Evolutionary conservation across 2,797 vertebrate species (phyloP), one percentile per base, ranked within the genome.

Genomic region (Coccyzus lansbergi): DNA sequence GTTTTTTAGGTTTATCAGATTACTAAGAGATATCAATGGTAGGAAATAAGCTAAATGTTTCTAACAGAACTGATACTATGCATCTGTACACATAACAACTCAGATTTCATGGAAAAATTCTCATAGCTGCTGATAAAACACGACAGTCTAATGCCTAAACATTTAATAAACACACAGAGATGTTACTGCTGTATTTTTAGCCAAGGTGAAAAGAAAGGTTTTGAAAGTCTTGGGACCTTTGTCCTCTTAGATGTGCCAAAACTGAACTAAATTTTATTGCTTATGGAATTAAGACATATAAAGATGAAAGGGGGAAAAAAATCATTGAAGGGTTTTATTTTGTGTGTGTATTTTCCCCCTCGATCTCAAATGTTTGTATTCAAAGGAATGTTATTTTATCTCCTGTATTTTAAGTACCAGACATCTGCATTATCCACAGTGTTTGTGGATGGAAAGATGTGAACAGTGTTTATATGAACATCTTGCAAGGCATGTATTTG

Each of bases 201-300:
- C 46, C 71, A 85, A 65, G 9, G 38, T 63, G 3, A 5, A 72
- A 93, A 76, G 62, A 87, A 92, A 76, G 58, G 81, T 78, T 94
- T 81, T 86, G 38, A 88, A 83, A 89, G 44, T 60, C 67, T 91
- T 40, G 31, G 58, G 51, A 94, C 69, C 79, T 95, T 91, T 92
- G 84, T 83, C 92, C 79, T 95, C 84, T 92, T 91, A 89, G 76
- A 87, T 90, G 69, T 86, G 59, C 42, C 93, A 93, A 91, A 76
- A 78, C 40, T 81, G 79, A 91, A 94, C 85, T 56, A 77, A 91
- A 90, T 63, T 88, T 78, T 78, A 92, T 75, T 94, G 82, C 91
- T 85, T 94, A 69, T 93, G 69, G 89, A 93, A 94, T 89, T 90
- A 91, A 91, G 60, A 67, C 91, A 40, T 77, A 95, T 76, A 93